Evolutionary conservation across 2,113 vertebrate genomes (phyloP).

Genomic region (Melanerpes aurifrons): DNA sequence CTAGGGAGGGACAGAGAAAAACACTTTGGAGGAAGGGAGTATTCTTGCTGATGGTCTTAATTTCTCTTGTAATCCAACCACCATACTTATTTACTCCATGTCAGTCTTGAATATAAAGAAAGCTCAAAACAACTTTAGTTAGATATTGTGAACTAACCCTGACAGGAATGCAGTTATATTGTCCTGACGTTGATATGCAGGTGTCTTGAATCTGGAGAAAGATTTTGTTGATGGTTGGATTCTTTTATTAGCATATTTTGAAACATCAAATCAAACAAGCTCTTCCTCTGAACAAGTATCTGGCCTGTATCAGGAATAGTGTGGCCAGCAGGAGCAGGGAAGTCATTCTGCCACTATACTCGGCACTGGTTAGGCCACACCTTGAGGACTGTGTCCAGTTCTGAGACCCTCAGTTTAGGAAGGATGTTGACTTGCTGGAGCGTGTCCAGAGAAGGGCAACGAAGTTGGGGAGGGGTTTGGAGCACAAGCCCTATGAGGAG

Average conservation of each 20-base stretch:
- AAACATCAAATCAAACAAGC: not conserved
- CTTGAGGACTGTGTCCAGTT: too few relatives aligned
- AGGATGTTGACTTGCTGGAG: too few relatives aligned
- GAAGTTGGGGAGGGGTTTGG: too few relatives aligned
- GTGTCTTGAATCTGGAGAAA: not conserved
- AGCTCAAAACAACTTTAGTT: not conserved
- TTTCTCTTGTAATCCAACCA: not conserved
- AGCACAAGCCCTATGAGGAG: too few relatives aligned
- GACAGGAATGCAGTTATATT: not conserved
- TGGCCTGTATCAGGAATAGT: too few relatives aligned
- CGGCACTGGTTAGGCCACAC: too few relatives aligned
- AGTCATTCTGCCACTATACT: too few relatives aligned
- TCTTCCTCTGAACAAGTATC: not conserved
- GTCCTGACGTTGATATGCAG: not conserved
- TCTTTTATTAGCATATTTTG: not conserved
- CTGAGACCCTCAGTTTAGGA: too few relatives aligned
- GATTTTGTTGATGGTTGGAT: not conserved
- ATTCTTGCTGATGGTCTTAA: not conserved
- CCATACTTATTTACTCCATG: not conserved
- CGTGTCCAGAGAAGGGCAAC: too few relatives aligned
- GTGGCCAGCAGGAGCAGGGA: too few relatives aligned
- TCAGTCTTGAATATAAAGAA: not conserved
- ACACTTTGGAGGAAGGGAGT: not conserved
- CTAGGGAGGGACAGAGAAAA: not conserved
- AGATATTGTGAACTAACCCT: not conserved